Evolutionary conservation across 2,113 vertebrate species (phyloP).

Genomic region (Oceanites oceanicus): DNA sequence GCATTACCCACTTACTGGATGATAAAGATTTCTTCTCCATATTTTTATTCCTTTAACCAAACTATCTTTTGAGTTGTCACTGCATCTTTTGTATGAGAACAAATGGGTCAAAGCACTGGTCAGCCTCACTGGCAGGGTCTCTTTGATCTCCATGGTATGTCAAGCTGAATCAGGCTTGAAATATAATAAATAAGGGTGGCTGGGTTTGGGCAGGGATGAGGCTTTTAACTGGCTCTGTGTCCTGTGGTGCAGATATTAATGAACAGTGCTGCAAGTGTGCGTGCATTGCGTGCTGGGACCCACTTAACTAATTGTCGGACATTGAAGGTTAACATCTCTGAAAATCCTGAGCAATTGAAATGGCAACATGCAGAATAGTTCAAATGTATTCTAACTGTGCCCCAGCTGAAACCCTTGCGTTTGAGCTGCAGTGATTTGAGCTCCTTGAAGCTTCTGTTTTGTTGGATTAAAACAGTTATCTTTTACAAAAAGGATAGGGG

Average conservation of each 20-base stretch:
- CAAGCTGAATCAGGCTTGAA: constrained; percentile 54
- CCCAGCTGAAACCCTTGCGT: neutral
- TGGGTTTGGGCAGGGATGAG: constrained; percentile 23
- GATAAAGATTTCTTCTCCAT: constrained; percentile 47
- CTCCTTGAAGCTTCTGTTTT: constrained; percentile 7
- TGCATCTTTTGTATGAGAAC: constrained; percentile 21
- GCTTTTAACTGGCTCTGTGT: constrained; percentile 23
- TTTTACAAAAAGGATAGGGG: neutral
- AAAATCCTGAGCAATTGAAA: neutral
- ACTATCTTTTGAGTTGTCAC: constrained; percentile 41
- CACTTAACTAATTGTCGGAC: constrained; percentile 40
- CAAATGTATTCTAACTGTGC: neutral
- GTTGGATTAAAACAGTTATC: neutral
- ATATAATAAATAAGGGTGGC: constrained; percentile 17
- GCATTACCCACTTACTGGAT: constrained; percentile 18
- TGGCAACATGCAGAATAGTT: neutral
- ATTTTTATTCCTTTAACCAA: constrained; percentile 61
- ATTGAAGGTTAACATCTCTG: neutral
- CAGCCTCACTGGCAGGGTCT: constrained; percentile 6
- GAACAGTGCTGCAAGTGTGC: neutral
- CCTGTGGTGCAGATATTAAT: constrained; percentile 41
- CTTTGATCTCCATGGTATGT: constrained; percentile 55
- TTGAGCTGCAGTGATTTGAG: neutral
- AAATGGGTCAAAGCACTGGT: constrained; percentile 39
- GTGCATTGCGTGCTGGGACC: neutral